These are phyloP conservation scores for Battus philenor DNA, from an alignment of 1,140 invertebrate genomes.

Conservation along the genomic window DNA sequence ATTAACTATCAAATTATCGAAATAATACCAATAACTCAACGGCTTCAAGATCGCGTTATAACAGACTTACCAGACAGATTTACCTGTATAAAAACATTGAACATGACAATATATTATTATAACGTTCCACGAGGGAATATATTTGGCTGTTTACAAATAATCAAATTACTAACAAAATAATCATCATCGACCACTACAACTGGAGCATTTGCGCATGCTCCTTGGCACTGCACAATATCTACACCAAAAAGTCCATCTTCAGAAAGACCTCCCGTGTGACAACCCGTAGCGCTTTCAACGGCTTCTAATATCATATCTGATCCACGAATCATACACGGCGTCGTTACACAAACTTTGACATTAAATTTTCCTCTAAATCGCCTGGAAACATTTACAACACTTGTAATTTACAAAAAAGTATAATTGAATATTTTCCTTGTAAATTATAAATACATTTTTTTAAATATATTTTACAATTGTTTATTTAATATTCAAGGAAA, in stretches of 20 bases:
- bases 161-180: constrained; percentile 45
- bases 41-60: background rate
- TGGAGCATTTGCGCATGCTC: constrained; percentile 61
- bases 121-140: background rate
- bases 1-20: too few species aligned
- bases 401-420: background rate
- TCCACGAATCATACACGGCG: constrained; percentile 59
- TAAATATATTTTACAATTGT: too few species aligned
- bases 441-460: too few species aligned
- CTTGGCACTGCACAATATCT: constrained; percentile 53
- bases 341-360: constrained; percentile 55
- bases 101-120: background rate
- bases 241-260: constrained; percentile 52
- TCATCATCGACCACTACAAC: constrained; percentile 55
- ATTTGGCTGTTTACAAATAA: too few species aligned
- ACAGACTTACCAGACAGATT: background rate
- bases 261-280: constrained; percentile 38
- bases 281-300: constrained; percentile 41
- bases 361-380: constrained; percentile 51
- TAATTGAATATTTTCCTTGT: too few species aligned
- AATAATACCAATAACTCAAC: too few species aligned
- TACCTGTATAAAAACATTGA: background rate
- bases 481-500: too few species aligned
- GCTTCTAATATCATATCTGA: constrained; percentile 46
- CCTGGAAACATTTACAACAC: constrained; percentile 24